Evolutionary conservation across 2,888 invertebrate genomes (phyloP), one percentile per base, ranked within the genome.

Genomic region (Phyllotreta striolata): DNA sequence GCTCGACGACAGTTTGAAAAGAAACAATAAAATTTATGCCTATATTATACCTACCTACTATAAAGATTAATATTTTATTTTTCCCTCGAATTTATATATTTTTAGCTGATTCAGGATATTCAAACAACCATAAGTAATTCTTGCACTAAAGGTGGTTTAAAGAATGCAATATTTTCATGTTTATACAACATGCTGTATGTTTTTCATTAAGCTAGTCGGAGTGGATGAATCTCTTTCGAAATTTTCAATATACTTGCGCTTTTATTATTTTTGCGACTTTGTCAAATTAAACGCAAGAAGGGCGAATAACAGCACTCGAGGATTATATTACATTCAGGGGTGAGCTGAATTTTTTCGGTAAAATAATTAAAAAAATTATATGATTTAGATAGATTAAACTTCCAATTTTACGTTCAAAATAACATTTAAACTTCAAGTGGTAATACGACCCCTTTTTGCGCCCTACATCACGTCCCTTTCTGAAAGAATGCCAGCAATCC

Each of bases 161-260:
- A 24, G 24, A 24, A 41, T 41, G 10, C 10, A 10, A n/a, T 10
- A 41, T 9, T n/a, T 41, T 41, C 10, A 1, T 41, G 41, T 41
- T 41, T 41, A 1, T 3, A 41, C 10, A 3, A 7, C 14, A 47
- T 14, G 14, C 34, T 7, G 13, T 13, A 47, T 47, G 6, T 47
- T 47, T 24, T 47, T 47, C 24, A 47, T 47, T 44, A 47, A 14
- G 14, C 47, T 6, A 47, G 14, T 7, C 7, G 10, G 12, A 7
- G 13, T 14, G 39, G 8, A 52, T 12, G 13, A 52, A 12, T 7
- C 12, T 14, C 44, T 6, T 13, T 38, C 38, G 52, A 38, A 39
- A 52, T 13, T 52, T 52, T 52, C 52, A 52, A 52, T 52, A 52
- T 38, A 52, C 52, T 51, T 37, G 51, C 10, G 51, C 51, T 38